Evolutionary conservation across 2,797 vertebrate species (phyloP).

Genomic region (Liparis tanakae): DNA sequence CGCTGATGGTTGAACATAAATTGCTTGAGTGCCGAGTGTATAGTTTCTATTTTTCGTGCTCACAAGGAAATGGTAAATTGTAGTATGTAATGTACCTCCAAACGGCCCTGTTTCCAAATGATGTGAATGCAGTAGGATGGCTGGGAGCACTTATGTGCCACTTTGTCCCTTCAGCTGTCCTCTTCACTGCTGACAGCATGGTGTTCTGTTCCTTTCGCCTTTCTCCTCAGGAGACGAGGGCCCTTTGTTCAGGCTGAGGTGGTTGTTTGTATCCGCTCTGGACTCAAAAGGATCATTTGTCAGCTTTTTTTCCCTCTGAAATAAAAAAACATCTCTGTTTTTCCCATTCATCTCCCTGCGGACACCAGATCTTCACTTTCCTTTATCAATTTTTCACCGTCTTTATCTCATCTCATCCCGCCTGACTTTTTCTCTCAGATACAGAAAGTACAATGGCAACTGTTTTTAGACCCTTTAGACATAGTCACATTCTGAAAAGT

Average conservation of each 20-base stretch:
- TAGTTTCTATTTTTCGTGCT: constrained; percentile 2
- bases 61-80: constrained; percentile 22
- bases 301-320: constrained; percentile 27
- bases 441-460: constrained; percentile 15
- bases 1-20: constrained; percentile 20
- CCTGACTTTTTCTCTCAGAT: constrained; percentile 20
- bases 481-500: constrained; percentile 6
- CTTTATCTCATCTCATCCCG: constrained; percentile 28
- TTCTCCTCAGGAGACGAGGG: constrained; percentile 44
- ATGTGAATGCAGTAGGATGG: constrained; percentile 20
- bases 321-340: constrained; percentile 2
- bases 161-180: constrained; percentile 39
- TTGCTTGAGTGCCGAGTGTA: constrained; percentile 1
- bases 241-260: constrained; percentile 37
- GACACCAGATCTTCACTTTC: constrained; percentile 28
- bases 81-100: constrained; percentile 9
- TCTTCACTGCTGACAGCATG: constrained; percentile 36
- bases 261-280: constrained; percentile 45
- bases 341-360: constrained; percentile 19
- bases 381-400: constrained; percentile 19
- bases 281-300: constrained; percentile 43
- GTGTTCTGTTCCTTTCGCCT: constrained; percentile 38
- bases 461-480: constrained; percentile 17
- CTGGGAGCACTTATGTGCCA: constrained; percentile 34
- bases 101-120: constrained; percentile 17